These are phyloP conservation scores for Gambusia yucatana DNA, from an alignment of 2,797 vertebrate species.

Conservation along the genomic window DNA sequence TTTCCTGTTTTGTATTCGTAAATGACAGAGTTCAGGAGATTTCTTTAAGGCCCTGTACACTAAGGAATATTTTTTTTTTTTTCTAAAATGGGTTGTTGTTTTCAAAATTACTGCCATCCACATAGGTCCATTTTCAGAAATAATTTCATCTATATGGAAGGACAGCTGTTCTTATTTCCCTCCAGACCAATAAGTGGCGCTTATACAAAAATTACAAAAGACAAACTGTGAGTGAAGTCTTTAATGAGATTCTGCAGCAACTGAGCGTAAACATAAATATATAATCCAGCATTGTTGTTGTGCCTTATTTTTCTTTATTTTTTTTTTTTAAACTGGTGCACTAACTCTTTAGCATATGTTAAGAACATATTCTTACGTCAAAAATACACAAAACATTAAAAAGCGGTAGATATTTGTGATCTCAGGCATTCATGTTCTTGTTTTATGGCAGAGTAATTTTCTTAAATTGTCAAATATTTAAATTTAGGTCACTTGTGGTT, in stretches of 20 bases:
- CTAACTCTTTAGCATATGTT: not conserved
- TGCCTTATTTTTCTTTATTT: not conserved
- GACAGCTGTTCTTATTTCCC: not conserved
- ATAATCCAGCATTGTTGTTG: not conserved
- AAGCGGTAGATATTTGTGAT: not conserved
- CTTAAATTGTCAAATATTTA: not conserved
- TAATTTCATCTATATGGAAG: not conserved
- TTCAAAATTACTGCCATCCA: not conserved
- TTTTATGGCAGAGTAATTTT: not conserved
- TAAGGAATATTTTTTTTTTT: not conserved
- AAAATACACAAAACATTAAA: not conserved
- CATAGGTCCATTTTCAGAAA: not conserved
- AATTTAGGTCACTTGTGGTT: conserved; percentile 9
- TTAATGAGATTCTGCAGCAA: not conserved
- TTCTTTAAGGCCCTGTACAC: not conserved
- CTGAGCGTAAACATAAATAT: too few relatives aligned
- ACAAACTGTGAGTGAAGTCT: not conserved
- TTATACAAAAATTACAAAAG: not conserved
- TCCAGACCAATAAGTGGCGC: too few relatives aligned
- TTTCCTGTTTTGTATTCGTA: not conserved
- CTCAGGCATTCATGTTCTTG: not conserved
- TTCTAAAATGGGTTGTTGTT: not conserved
- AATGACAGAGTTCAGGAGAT: not conserved
- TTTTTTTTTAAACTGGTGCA: not conserved
- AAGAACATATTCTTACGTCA: not conserved